Conservation (phyloP, 1,140 invertebrate genomes). For the Bilobella aurantiaca region DNA sequence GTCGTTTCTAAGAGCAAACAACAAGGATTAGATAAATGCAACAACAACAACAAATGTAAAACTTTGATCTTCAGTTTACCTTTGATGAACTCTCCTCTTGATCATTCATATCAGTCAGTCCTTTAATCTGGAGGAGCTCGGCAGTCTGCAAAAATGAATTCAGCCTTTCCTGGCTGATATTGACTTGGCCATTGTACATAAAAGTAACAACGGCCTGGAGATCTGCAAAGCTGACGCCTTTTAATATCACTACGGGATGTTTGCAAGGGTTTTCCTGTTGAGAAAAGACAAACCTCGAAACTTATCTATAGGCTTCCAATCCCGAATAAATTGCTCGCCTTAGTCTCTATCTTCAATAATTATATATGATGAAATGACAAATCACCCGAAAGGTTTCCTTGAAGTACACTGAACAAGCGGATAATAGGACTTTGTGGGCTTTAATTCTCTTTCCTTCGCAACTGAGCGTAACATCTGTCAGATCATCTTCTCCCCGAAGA, state of each 20-base stretch:
- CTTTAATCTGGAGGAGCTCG: slow-evolving; percentile 81
- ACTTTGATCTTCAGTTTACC: too few relatives aligned
- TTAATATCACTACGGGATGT: slow-evolving; percentile 79
- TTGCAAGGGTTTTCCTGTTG: slow-evolving; percentile 70
- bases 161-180: slow-evolving; percentile 82
- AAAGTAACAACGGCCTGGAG: slow-evolving; percentile 84
- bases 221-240: slow-evolving; percentile 82
- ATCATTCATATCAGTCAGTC: too few relatives aligned
- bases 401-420: slow-evolving; percentile 88
- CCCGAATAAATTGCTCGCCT: background rate
- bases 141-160: slow-evolving; percentile 76
- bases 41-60: too few relatives aligned
- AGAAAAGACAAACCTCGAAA: slow-evolving; percentile 34
- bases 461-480: slow-evolving; percentile 84
- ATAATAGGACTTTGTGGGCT: slow-evolving; percentile 85
- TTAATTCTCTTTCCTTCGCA: slow-evolving; percentile 81
- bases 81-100: too few relatives aligned
- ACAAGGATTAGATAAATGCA: too few relatives aligned
- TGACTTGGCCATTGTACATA: slow-evolving; percentile 87
- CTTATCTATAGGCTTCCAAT: background rate
- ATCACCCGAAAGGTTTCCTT: slow-evolving; percentile 50
- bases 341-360: too few relatives aligned
- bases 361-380: too few relatives aligned
- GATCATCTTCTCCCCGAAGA: slow-evolving; percentile 55
- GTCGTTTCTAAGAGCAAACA: too few relatives aligned